Conservation (phyloP, 2,888 invertebrate species). For the Phaedon cochleariae region DNA sequence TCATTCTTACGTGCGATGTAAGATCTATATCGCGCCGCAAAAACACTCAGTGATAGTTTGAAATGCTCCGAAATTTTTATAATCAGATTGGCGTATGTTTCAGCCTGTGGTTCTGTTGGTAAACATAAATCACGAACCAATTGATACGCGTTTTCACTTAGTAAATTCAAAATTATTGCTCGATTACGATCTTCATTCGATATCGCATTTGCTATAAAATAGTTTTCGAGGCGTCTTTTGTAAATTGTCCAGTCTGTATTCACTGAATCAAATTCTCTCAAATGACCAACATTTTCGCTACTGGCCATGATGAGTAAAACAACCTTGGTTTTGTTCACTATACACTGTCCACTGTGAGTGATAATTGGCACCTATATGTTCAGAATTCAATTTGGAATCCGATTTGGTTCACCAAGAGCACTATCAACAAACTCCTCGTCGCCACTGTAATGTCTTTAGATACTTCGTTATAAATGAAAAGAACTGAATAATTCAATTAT, state of each 20-base stretch:
- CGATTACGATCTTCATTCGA: background rate
- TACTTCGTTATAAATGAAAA: too few species aligned
- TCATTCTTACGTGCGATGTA: background rate
- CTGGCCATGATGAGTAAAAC: too few species aligned
- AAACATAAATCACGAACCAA: background rate
- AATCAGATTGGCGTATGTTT: background rate
- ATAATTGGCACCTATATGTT: background rate
- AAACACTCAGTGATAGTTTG: background rate
- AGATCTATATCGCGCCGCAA: background rate
- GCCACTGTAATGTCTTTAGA: constrained; percentile 1
- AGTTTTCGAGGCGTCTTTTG: constrained; percentile 3
- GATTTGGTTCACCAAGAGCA: background rate
- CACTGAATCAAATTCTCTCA: background rate
- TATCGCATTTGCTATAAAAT: background rate
- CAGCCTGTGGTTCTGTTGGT: background rate
- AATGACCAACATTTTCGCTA: background rate
- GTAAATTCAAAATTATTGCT: background rate
- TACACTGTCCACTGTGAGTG: background rate
- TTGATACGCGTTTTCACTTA: background rate
- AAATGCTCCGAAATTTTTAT: background rate
- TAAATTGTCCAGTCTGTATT: background rate
- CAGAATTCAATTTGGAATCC: constrained; percentile 5
- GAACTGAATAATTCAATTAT: too few species aligned
- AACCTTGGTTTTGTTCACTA: too few species aligned
- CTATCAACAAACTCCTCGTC: constrained; percentile 1